These are phyloP conservation scores for Pontoporia blainvillei DNA, from an alignment of 2,113 vertebrate genomes.

Conservation along the genomic window DNA sequence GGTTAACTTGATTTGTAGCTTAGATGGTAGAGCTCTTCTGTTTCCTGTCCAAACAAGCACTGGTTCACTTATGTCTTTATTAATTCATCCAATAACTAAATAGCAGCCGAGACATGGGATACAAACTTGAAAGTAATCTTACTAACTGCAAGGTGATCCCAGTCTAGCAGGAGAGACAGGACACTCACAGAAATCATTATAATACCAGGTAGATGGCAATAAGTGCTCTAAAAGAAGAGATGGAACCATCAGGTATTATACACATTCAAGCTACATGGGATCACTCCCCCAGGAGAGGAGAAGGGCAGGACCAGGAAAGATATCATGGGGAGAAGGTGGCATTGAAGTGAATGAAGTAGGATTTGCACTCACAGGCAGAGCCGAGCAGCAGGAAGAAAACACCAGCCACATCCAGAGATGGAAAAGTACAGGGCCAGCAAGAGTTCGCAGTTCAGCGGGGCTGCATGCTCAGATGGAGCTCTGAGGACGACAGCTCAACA, in stretches of 20 bases:
- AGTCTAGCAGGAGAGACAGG: not conserved
- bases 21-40: not conserved
- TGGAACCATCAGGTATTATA: not conserved
- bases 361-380: not conserved
- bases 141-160: not conserved
- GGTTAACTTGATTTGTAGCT: not conserved
- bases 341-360: not conserved
- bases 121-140: not conserved
- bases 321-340: not conserved
- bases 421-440: slow-evolving; percentile 55
- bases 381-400: not conserved
- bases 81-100: slow-evolving; percentile 32
- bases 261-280: not conserved
- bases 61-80: not conserved
- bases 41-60: slow-evolving; percentile 5
- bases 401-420: not conserved
- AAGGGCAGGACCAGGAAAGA: not conserved
- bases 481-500: not conserved
- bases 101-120: not conserved
- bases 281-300: not conserved
- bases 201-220: not conserved
- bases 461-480: not conserved
- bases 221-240: not conserved
- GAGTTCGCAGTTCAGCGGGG: not conserved
- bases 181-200: not conserved